phyloP scores from a whole-genome alignment of 2,888 invertebrate genomes.

The Bombylius major region DNA sequence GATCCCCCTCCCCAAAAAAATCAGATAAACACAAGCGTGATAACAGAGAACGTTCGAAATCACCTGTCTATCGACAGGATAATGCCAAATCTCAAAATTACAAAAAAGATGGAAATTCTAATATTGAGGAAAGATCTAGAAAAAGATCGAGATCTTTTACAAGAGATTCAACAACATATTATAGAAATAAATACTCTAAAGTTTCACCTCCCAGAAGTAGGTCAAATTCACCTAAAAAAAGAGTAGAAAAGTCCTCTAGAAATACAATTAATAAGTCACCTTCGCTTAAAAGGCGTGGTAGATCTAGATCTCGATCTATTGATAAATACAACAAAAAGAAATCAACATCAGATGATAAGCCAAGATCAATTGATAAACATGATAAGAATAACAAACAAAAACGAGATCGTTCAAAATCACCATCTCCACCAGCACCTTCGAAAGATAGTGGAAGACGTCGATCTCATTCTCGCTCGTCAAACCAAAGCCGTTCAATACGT shows the following conservation, averaged over 20 bases:
- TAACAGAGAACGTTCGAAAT: constrained; percentile 2
- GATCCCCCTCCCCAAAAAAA: constrained; percentile 1
- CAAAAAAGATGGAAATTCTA: not conserved
- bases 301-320: constrained; percentile 12
- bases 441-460: not conserved
- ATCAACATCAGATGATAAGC: not conserved
- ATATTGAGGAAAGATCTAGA: not conserved
- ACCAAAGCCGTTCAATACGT: not conserved
- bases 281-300: constrained; percentile 6
- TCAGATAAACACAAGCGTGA: constrained; percentile 5
- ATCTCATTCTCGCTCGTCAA: not conserved
- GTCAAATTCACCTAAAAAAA: not conserved
- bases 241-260: not conserved
- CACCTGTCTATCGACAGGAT: not conserved
- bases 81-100: not conserved
- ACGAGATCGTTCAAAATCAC: not conserved
- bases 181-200: not conserved
- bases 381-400: not conserved
- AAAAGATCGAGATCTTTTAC: constrained; percentile 1
- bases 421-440: not conserved
- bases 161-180: not conserved
- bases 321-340: constrained; percentile 32
- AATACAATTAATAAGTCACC: not conserved
- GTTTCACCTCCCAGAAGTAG: not conserved
- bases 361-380: not conserved